Conservation (phyloP, 1,140 invertebrate species). For the Babylonia areolata region DNA sequence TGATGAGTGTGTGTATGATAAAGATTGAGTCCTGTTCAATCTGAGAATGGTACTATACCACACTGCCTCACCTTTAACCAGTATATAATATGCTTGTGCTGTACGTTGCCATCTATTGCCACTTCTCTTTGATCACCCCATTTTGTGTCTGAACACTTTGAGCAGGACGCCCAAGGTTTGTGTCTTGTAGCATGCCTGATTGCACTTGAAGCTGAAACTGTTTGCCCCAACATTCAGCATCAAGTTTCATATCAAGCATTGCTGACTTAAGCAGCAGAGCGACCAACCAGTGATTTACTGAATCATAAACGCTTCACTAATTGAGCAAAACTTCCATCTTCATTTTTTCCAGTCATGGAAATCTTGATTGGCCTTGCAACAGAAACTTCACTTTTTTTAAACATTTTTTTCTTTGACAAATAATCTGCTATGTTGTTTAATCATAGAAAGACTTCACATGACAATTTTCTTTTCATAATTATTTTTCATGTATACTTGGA, state of each 20-base stretch:
- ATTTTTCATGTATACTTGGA: not conserved
- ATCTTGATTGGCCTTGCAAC: not conserved
- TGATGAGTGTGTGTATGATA: constrained; percentile 14
- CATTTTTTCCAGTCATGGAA: not conserved
- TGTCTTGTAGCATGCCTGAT: constrained; percentile 16
- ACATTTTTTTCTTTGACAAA: not conserved
- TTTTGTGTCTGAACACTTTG: not conserved
- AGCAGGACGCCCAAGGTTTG: constrained; percentile 1
- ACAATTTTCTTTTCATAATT: not conserved
- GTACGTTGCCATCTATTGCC: constrained; percentile 15
- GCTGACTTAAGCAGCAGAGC: not conserved
- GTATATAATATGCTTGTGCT: constrained; percentile 7
- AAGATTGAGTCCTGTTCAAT: constrained; percentile 21
- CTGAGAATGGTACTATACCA: constrained; percentile 30
- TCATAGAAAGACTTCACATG: not conserved
- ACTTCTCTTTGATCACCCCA: not conserved
- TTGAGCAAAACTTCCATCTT: not conserved
- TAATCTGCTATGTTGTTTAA: not conserved
- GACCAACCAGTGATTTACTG: not conserved
- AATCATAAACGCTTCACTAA: not conserved
- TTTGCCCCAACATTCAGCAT: constrained; percentile 20
- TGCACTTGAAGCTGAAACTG: not conserved
- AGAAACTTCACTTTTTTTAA: not conserved
- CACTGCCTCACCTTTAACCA: constrained; percentile 23
- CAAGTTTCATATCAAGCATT: not conserved